Evolutionary conservation across 2,113 vertebrate species (phyloP), one percentile per base, ranked within the genome.

Genomic region (Python bivittatus): DNA sequence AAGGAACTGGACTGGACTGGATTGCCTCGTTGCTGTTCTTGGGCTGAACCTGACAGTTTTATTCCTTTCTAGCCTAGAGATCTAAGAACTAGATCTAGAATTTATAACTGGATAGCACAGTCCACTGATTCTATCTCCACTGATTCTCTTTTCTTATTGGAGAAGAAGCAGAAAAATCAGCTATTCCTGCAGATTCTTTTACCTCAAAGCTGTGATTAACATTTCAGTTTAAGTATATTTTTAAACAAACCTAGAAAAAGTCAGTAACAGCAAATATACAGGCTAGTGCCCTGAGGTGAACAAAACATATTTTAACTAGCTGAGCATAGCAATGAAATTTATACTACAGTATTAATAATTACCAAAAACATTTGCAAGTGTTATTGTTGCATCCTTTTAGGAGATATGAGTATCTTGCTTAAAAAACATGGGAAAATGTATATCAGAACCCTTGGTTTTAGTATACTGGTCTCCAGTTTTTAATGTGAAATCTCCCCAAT

Each of bases 391-490:
- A 94, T 97, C 92, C 96, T 97, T 96, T 96, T 95, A 93, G 53
- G 95, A 94, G 95, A 92, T 95, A 53, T 84, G 94, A 93, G 89
- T 95, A 93, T 90, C 92, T 88, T 96, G 72, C 89, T 96, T 97
- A 95, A 96, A 95, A 97, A 96, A 96, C 94, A 95, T 96, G 95
- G 94, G 93, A 96, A 97, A 57, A 95, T 96, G 96, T 97, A 96
- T 95, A 93, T 88, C 94, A 97, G 96, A 91, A 88, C 92, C 94
- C 88, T 93, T 94, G 94, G 93, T 97, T 93, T 97, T 94, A 94
- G 96, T n/a, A n/a, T n/a, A 93, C 85, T 25, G 13, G 93, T 96
- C 94, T 95, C 95, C 96, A 96, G 96, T 97, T 97, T 97, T 97
- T 96, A 96, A 96, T 96, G 95, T 92, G 94, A 96, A 96, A 96